Conservation (phyloP, 2,797 vertebrate genomes). For the Chlorospingus flavigularis region DNA sequence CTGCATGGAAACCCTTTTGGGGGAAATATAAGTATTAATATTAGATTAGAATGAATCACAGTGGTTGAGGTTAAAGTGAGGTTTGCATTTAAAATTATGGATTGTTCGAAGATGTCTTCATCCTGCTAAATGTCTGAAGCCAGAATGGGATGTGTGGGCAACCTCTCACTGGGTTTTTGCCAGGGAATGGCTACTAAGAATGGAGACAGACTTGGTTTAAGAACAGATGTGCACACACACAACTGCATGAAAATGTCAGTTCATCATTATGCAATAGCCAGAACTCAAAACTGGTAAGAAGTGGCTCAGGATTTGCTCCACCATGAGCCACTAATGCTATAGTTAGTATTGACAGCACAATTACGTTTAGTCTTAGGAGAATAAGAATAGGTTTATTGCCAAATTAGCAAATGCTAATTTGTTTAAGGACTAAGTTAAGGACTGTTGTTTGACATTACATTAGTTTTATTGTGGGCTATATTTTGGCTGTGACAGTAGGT, state of each 20-base stretch:
- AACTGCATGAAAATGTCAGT: not conserved
- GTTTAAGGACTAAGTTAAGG: not conserved
- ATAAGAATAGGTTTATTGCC: not conserved
- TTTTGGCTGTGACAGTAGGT: not conserved
- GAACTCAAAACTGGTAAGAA: not conserved
- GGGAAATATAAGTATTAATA: not conserved
- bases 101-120: fast-evolving
- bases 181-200: not conserved
- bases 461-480: not conserved
- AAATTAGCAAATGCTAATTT: not conserved
- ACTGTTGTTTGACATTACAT: not conserved
- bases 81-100: not conserved
- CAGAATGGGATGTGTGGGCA: not conserved
- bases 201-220: not conserved
- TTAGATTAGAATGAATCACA: not conserved
- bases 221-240: fast-evolving
- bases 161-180: not conserved
- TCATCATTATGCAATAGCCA: not conserved
- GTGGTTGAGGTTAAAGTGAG: not conserved
- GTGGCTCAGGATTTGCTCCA: not conserved
- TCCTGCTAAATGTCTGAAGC: not conserved
- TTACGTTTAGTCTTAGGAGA: not conserved
- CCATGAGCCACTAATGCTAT: not conserved
- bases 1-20: not conserved
- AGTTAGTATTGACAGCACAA: not conserved